Evolutionary conservation across 2,888 invertebrate genomes (phyloP).

Genomic region (Latheticus oryzae): DNA sequence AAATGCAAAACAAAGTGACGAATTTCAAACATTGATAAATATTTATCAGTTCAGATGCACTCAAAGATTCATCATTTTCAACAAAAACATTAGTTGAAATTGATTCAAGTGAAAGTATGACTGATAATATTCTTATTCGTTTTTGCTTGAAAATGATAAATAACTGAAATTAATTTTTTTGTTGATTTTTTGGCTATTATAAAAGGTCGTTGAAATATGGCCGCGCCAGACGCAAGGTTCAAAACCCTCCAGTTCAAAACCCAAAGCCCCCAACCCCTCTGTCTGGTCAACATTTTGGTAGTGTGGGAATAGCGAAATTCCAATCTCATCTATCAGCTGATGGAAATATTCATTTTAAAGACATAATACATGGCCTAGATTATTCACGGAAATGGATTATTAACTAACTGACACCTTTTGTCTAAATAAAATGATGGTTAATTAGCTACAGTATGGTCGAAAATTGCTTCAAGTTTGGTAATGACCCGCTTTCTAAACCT

Average conservation of each 20-base stretch:
- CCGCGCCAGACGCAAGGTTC: slow-evolving; percentile 28
- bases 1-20: no score
- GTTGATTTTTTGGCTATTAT: no score
- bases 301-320: slow-evolving; percentile 26
- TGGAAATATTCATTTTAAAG: neutral
- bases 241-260: slow-evolving; percentile 27
- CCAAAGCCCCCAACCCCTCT: slow-evolving; percentile 23
- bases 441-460: slow-evolving; percentile 2
- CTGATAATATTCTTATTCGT: no score
- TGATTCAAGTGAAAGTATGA: slow-evolving; percentile 20
- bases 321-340: slow-evolving; percentile 1
- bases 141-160: no score
- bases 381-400: slow-evolving; percentile 4
- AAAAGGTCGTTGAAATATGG: slow-evolving; percentile 21
- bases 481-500: slow-evolving; percentile 39
- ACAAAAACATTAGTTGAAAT: slow-evolving; percentile 11
- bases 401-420: no score
- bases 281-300: slow-evolving; percentile 25
- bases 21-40: no score
- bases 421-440: slow-evolving; percentile 9
- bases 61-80: no score
- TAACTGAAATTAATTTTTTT: no score
- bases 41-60: no score
- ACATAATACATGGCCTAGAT: slow-evolving; percentile 9
- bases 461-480: slow-evolving; percentile 33